Evolutionary conservation across 2,113 vertebrate genomes (phyloP).

Genomic region (Pseudois nayaur): DNA sequence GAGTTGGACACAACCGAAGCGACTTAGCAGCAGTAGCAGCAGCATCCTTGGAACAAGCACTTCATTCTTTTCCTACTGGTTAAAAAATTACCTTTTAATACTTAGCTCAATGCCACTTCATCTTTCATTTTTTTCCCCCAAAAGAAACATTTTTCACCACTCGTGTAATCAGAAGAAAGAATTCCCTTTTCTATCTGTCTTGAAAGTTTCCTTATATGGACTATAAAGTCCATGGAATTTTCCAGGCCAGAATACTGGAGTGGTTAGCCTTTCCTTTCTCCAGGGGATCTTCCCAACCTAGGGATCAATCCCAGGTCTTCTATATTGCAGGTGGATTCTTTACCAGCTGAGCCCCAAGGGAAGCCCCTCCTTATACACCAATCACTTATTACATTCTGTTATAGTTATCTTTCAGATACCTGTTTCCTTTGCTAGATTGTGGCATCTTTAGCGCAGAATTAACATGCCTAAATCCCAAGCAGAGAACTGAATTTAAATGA

Average conservation of each 20-base stretch:
- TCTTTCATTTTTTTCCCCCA: rapidly evolving
- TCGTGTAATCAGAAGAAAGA: neutral
- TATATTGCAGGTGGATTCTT: neutral
- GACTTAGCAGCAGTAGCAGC: too few species aligned
- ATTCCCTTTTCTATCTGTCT: neutral
- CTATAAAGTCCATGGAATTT: neutral
- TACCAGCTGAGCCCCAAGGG: neutral
- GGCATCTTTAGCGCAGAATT: neutral
- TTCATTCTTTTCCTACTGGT: neutral
- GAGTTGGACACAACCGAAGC: rapidly evolving
- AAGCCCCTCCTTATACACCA: neutral
- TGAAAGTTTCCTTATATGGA: neutral
- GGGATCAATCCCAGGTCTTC: neutral
- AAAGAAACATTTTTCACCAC: neutral
- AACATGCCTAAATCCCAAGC: neutral
- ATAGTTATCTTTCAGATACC: rapidly evolving
- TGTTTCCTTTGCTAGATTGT: neutral
- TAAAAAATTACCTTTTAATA: neutral
- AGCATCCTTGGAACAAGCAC: neutral
- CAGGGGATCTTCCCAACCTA: neutral
- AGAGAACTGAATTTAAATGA: neutral
- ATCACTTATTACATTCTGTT: neutral
- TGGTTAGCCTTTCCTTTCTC: neutral
- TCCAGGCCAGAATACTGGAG: neutral
- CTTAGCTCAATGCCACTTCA: neutral